Percentiles rank a stretch among this genome's conserved stretches.
phyloP scores from a whole-genome alignment of 2,113 vertebrate genomes.

The Poeciliopsis occidentalis region DNA sequence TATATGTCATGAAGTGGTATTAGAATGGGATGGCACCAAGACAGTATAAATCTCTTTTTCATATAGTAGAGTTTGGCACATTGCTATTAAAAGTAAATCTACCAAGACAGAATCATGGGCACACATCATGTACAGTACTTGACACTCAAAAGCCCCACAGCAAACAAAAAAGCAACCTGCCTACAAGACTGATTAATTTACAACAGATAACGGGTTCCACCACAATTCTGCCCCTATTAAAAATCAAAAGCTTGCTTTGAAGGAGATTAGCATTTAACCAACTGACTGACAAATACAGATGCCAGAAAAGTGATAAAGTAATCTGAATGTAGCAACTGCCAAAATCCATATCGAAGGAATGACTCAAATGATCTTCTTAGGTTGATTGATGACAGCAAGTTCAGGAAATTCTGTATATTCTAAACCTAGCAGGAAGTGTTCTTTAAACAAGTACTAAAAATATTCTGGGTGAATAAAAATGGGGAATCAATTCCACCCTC shows the following conservation, averaged over 20 bases:
- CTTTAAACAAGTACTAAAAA: conserved; percentile 1
- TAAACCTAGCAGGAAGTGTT: background rate
- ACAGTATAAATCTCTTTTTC: conserved; percentile 58
- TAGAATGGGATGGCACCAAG: conserved; percentile 63
- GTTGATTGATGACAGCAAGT: background rate
- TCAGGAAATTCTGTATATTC: conserved; percentile 21
- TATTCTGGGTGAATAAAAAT: background rate
- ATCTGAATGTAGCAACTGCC: conserved; percentile 12
- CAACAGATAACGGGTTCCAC: conserved; percentile 37
- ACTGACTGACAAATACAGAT: conserved; percentile 23
- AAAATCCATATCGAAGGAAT: conserved; percentile 41
- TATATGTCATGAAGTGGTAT: conserved; percentile 68
- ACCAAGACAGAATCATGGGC: conserved; percentile 64
- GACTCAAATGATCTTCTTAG: conserved; percentile 11
- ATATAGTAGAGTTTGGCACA: conserved; percentile 63
- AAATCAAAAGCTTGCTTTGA: conserved; percentile 50
- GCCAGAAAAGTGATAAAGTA: conserved; percentile 17
- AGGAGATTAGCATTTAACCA: conserved; percentile 31
- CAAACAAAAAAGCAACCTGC: conserved; percentile 51
- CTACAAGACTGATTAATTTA: conserved; percentile 20
- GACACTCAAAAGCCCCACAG: conserved; percentile 67
- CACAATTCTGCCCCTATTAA: conserved; percentile 39
- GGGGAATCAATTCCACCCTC: background rate
- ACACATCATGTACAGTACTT: conserved; percentile 68
- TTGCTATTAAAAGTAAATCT: conserved; percentile 65